Base-by-base conservation (phyloP, 2,797 vertebrate genomes). In the Sternotherus odoratus region DNA sequence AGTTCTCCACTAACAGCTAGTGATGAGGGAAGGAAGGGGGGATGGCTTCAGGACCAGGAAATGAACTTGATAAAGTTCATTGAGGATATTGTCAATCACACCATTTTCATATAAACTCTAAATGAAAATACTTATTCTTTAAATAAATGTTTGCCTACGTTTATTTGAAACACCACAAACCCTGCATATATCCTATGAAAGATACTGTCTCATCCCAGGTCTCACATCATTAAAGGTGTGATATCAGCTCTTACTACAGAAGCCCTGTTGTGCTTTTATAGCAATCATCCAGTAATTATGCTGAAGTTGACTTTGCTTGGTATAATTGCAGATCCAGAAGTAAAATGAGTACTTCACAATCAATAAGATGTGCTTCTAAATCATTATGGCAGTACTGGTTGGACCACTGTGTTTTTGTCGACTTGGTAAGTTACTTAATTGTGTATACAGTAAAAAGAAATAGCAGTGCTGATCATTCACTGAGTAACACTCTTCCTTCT, bases 381-480 rank as follows among this genome's bases (percentile, higher is more conserved):
- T 82, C 26, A 19, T 80, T 9, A 5, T 11, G 79, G 23, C 87
- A 86, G 2, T 10, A 4, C 54, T 36, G 6, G 43, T 93, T 66
- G 43, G 91, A 90, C 83, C 78, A 24, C 21, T 89, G 26, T 17
- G 2, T 87, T 81, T 96, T 83, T 89, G 3, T 78, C 94, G 80
- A 2, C 1, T 96, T 74, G 97, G 98, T 98, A 30, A 97, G 98
- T 91, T 77, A 28, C 53, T 21, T 82, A 33, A 60, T 6, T 17
- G 24, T 77, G 49, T 69, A 19, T 63, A 4, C 10, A n/a, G 1
- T 60, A 28, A 79, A 43, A 46, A 69, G 33, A 2, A 54, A 39
- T 43, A 78, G 8, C 4, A 72, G 11, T 77, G 30, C 51, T 69
- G 9, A 8, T 50, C 90, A 74, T 66, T 56, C 36, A 39, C 12